phyloP scores from a whole-genome alignment of 2,113 vertebrate genomes.

The Boleophthalmus pectinirostris region DNA sequence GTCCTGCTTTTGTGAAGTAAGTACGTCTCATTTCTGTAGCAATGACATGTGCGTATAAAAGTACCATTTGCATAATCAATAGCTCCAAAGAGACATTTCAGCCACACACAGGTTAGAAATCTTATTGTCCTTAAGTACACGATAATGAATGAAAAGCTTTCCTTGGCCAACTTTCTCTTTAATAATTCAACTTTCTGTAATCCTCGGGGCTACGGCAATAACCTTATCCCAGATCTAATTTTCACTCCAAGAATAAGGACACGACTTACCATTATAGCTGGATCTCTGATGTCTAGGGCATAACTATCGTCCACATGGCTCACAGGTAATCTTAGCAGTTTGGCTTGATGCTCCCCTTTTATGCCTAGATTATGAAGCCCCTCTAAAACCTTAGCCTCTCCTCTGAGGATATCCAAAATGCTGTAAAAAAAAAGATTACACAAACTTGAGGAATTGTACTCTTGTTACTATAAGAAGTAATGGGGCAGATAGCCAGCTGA shows the following conservation, averaged over 20 bases:
- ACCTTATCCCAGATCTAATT: conserved; percentile 32
- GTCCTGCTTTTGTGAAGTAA: not conserved
- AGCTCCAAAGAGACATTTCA: not conserved
- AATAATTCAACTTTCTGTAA: conserved; percentile 46
- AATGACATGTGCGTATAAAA: not conserved
- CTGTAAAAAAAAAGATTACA: conserved; percentile 53
- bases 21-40: not conserved
- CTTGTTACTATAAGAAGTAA: not conserved
- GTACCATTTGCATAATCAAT: not conserved
- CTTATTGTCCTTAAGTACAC: conserved; percentile 29
- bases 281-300: conserved; percentile 89
- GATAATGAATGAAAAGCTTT: conserved; percentile 41
- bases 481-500: conserved; percentile 9
- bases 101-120: conserved; percentile 8
- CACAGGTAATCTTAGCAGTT: conserved; percentile 83
- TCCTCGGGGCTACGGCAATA: conserved; percentile 24
- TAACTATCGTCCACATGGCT: conserved; percentile 77
- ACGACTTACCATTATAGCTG: conserved; percentile 85
- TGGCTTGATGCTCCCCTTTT: conserved; percentile 76
- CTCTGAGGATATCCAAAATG: conserved; percentile 83
- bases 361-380: conserved; percentile 90
- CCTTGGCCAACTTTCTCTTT: conserved; percentile 41
- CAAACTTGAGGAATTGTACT: conserved; percentile 10
- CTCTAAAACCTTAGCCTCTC: conserved; percentile 87
- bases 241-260: conserved; percentile 9